Evolutionary conservation across 2,888 invertebrate genomes (phyloP), one percentile per base, ranked within the genome.

Genomic region (Trichogramma dendrolimi): DNA sequence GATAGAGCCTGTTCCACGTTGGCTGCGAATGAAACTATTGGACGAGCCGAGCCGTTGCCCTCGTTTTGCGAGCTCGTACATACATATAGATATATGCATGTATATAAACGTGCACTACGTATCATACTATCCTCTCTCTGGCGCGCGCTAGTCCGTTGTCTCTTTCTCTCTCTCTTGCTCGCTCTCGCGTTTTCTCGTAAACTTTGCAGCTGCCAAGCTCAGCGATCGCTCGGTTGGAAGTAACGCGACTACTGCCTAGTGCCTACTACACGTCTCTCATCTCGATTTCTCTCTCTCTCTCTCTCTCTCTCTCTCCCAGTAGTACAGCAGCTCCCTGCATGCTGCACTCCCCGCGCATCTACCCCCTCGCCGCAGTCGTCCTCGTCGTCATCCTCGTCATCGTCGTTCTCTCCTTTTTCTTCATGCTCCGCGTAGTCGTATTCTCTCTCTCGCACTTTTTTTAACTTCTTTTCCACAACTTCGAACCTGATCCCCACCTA

Each of bases 181-280:
- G 56, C 61, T 66, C 67, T 64, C 63, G 63, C 66, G 68, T 67
- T 70, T 68, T 73, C 73, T 75, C 71, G 60, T 76, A 75, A 76
- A 75, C 72, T 75, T 75, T 75, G 69, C 79, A 78, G 78, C 79
- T 78, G 78, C 78, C 79, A 79, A 73, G 77, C 78, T 73, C 78
- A 79, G 77, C 72, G 72, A 71, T 67, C 75, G 72, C 77, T 77
- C 78, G 76, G 71, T 76, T 77, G 77, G 77, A 78, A 78, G 77
- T 77, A 78, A 78, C 76, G 70, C 77, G 78, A 79, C 79, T 79
- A 77, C 77, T 78, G 79, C 77, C 79, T 79, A 77, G 77, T 78
- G 79, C 77, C 78, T 78, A 75, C 76, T 73, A 75, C 75, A 74
- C 73, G 71, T 74, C 73, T 72, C 71, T 69, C 70, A 55, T 57